phyloP scores from a whole-genome alignment of 1,140 invertebrate genomes.

The Wasmannia auropunctata region DNA sequence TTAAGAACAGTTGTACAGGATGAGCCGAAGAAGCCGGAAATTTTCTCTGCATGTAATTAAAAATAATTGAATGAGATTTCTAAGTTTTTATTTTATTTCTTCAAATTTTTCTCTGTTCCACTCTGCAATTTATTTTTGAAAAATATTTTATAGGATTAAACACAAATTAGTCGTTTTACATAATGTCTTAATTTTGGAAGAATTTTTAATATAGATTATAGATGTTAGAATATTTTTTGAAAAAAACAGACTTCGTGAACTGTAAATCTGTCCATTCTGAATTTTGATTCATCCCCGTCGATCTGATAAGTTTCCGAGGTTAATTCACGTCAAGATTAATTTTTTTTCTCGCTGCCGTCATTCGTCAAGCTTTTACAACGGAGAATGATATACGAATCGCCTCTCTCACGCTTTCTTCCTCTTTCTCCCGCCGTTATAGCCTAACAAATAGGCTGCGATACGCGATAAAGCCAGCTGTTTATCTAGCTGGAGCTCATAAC shows the following conservation, averaged over 20 bases:
- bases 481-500: conserved; percentile 37
- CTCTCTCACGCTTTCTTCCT: conserved; percentile 36
- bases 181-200: neutral
- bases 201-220: neutral
- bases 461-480: conserved; percentile 43
- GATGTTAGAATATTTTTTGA: neutral
- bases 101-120: too few species aligned
- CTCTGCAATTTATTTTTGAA: neutral
- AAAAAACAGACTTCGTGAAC: neutral
- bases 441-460: conserved; percentile 47
- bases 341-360: conserved; percentile 14
- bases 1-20: neutral
- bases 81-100: too few species aligned
- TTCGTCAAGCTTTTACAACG: conserved; percentile 38
- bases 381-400: conserved; percentile 33
- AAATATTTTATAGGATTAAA: neutral
- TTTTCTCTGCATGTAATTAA: too few species aligned
- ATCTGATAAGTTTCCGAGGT: conserved; percentile 34
- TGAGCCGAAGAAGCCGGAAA: too few species aligned
- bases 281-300: conserved; percentile 31
- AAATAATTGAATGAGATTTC: too few species aligned
- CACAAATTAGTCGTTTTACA: neutral
- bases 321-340: conserved; percentile 37
- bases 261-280: neutral
- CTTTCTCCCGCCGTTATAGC: conserved; percentile 21